These are phyloP conservation scores for Nephotettix cincticeps DNA, from an alignment of 1,140 invertebrate genomes.

Conservation along the genomic window DNA sequence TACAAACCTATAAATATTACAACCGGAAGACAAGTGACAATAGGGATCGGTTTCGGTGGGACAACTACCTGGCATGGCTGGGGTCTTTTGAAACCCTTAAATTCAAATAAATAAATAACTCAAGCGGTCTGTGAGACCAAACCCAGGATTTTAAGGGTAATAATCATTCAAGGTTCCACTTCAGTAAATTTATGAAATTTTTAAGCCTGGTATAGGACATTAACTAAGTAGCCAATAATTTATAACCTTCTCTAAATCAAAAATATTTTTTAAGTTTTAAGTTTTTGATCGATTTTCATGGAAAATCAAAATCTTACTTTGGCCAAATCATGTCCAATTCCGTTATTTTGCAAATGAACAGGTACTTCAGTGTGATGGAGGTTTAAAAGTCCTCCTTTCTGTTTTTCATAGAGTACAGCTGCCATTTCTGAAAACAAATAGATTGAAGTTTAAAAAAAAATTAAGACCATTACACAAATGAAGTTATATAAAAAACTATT, in stretches of 20 bases:
- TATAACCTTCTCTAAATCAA: not conserved
- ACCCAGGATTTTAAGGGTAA: not conserved
- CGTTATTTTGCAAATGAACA: conserved; percentile 42
- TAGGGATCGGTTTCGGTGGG: too few species aligned
- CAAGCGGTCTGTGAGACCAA: too few species aligned
- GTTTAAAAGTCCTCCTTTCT: conserved; percentile 38
- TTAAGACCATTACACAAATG: not conserved
- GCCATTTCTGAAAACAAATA: conserved; percentile 31
- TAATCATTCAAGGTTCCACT: not conserved
- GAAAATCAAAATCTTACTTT: too few species aligned
- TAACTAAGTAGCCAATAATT: not conserved
- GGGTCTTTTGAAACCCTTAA: too few species aligned
- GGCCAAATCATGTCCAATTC: conserved; percentile 45
- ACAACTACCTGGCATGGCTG: not conserved
- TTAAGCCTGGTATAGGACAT: not conserved
- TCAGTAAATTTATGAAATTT: not conserved
- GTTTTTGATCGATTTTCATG: too few species aligned
- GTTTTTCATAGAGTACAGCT: conserved; percentile 27
- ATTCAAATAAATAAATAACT: too few species aligned
- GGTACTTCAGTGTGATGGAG: conserved; percentile 47
- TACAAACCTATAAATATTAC: too few species aligned
- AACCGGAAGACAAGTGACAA: too few species aligned
- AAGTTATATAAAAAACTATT: not conserved
- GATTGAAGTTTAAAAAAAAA: not conserved
- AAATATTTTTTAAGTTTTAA: conserved; percentile 3